These are phyloP conservation scores for Trissolcus brochymenae DNA, from an alignment of 2,888 invertebrate genomes.

Conservation along the genomic window DNA sequence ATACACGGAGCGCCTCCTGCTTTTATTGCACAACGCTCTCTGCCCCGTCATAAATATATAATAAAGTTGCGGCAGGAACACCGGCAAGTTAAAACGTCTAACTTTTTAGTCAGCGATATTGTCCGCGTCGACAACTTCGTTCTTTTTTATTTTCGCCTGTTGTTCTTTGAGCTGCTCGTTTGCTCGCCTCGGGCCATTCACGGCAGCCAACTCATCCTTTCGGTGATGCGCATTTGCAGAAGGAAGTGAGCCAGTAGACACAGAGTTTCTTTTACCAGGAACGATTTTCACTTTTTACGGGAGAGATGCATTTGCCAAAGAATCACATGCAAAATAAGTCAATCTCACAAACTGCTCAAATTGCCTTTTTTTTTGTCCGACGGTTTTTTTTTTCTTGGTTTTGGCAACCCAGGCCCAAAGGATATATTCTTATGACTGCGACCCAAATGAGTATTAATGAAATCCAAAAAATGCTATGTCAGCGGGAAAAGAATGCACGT, in stretches of 20 bases:
- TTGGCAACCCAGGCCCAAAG: too few relatives aligned
- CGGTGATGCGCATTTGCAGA: constrained; percentile 17
- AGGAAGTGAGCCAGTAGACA: constrained; percentile 31
- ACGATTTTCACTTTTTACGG: constrained; percentile 41
- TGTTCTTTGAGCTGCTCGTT: constrained; percentile 23
- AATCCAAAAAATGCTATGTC: constrained; percentile 30
- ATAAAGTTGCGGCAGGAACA: constrained; percentile 42
- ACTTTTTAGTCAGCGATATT: constrained; percentile 30
- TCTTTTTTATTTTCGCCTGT: constrained; percentile 31
- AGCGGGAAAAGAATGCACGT: constrained; percentile 27
- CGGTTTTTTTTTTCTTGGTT: too few relatives aligned
- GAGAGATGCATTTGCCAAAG: constrained; percentile 32
- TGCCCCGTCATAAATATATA: constrained; percentile 32
- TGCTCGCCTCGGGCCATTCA: constrained; percentile 20
- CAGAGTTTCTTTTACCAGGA: constrained; percentile 48
- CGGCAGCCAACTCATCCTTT: not conserved
- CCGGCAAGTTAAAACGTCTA: constrained; percentile 2
- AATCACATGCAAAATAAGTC: constrained; percentile 42
- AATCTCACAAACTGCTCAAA: constrained; percentile 29
- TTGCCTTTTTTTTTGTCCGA: constrained; percentile 22
- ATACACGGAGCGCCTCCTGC: not conserved
- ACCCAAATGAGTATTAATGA: constrained; percentile 21
- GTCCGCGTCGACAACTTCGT: constrained; percentile 28
- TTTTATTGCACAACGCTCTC: constrained; percentile 1
- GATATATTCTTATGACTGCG: too few relatives aligned